These are phyloP conservation scores for Dicentrarchus labrax DNA, from an alignment of 2,113 vertebrate genomes.

Conservation along the genomic window DNA sequence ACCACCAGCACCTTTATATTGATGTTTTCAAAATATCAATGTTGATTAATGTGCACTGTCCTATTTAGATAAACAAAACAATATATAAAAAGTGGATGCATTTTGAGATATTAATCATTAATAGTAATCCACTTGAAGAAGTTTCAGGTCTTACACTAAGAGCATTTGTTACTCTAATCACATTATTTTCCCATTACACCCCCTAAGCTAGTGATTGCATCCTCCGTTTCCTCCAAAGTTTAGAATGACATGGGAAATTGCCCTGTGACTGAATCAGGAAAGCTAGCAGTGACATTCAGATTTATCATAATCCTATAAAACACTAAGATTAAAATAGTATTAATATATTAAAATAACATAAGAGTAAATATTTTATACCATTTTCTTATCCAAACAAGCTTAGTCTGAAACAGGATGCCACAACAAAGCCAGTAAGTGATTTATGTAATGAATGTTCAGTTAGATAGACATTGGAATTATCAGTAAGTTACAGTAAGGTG, in stretches of 20 bases:
- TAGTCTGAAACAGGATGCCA: background rate
- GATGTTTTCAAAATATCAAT: background rate
- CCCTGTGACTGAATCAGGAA: background rate
- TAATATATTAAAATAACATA: background rate
- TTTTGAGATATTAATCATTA: background rate
- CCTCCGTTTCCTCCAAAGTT: background rate
- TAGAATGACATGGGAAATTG: background rate
- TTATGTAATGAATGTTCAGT: background rate
- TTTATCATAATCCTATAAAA: background rate
- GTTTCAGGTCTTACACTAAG: background rate
- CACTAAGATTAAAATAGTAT: background rate
- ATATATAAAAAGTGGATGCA: background rate
- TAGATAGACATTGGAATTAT: background rate
- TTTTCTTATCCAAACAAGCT: background rate
- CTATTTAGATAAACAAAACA: background rate
- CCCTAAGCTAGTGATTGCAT: background rate
- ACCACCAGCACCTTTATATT: background rate
- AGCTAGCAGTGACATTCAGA: background rate
- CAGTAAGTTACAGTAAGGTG: background rate
- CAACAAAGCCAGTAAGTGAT: background rate
- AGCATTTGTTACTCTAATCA: background rate
- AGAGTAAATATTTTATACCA: background rate
- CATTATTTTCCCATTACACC: background rate
- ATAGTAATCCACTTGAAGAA: background rate
- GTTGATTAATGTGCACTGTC: background rate